A percentile compares a stretch with the other conserved stretches of the same genome.
Evolutionary conservation across 2,888 invertebrate genomes (phyloP).

Genomic region (Eurois occulta): DNA sequence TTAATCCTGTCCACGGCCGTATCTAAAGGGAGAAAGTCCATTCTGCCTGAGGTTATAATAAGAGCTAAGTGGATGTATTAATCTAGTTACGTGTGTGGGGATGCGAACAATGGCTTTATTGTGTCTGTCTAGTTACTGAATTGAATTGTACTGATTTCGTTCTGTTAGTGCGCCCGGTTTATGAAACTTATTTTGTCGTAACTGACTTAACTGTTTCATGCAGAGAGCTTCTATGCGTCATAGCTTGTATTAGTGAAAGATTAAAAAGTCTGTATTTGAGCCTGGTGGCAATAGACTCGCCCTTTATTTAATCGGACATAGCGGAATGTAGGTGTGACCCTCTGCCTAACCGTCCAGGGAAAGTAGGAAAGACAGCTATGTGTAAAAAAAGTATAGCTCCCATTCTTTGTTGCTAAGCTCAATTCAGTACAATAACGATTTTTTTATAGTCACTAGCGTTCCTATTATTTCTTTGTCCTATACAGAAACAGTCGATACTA

Average conservation of each 20-base stretch:
- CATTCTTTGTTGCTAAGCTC: neutral
- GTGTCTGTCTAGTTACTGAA: neutral
- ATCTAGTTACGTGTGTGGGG: neutral
- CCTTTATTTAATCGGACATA: neutral
- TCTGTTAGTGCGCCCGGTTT: neutral
- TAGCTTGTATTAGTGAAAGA: neutral
- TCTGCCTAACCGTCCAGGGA: neutral
- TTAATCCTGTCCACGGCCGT: neutral
- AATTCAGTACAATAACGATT: neutral
- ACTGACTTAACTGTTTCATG: neutral
- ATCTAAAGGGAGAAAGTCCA: neutral
- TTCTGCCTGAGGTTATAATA: neutral
- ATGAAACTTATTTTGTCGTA: neutral
- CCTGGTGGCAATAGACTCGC: neutral
- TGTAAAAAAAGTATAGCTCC: neutral
- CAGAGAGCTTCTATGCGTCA: neutral
- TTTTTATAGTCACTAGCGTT: neutral
- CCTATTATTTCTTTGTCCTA: neutral
- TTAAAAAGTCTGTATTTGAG: neutral
- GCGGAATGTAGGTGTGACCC: neutral
- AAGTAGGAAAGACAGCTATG: neutral
- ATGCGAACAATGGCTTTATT: slow-evolving; percentile 1
- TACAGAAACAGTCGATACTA: neutral
- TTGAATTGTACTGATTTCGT: neutral
- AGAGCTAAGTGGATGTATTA: slow-evolving; percentile 3